Evolutionary conservation across 2,113 vertebrate genomes (phyloP).

Genomic region (Carassius carassius): DNA sequence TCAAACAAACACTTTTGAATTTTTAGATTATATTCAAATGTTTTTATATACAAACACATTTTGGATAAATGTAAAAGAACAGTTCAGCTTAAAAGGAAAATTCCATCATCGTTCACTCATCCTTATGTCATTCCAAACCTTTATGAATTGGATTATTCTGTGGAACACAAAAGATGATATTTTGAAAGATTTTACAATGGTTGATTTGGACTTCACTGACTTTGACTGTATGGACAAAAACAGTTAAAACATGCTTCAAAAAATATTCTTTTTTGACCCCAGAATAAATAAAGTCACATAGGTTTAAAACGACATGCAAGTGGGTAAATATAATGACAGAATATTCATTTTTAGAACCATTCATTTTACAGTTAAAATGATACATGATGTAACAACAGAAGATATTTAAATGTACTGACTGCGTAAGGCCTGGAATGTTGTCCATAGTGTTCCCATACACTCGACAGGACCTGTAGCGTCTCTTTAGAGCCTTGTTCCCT

Average conservation of each 20-base stretch:
- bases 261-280: background rate
- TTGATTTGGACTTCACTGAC: background rate
- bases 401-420: slow-evolving; percentile 77
- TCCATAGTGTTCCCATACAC: slow-evolving; percentile 90
- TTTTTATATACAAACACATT: background rate
- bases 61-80: background rate
- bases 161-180: background rate
- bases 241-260: background rate
- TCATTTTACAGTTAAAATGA: background rate
- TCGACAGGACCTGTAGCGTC: slow-evolving; percentile 79
- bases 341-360: background rate
- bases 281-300: background rate
- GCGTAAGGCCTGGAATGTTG: slow-evolving; percentile 90
- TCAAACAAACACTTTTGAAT: background rate
- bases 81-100: too few species aligned
- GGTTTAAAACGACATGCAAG: background rate
- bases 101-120: too few species aligned
- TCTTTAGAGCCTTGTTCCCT: slow-evolving; percentile 84
- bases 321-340: background rate
- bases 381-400: background rate
- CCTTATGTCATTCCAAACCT: too few species aligned
- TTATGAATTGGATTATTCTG: background rate
- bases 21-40: background rate
- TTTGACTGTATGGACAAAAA: background rate
- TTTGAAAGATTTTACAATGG: background rate